phyloP scores from a whole-genome alignment of 2,113 vertebrate species.

The Ophiodon elongatus region DNA sequence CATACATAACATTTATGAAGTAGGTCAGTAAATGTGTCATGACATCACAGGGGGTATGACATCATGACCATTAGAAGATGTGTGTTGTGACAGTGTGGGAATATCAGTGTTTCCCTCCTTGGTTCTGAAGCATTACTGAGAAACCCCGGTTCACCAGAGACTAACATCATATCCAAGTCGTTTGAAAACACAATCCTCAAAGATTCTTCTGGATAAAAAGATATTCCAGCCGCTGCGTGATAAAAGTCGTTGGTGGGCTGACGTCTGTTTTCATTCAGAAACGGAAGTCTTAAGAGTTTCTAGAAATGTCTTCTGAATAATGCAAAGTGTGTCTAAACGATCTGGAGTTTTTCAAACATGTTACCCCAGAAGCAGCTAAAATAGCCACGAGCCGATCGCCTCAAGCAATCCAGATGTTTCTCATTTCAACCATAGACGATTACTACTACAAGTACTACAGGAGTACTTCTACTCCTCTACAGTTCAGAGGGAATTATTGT shows the following conservation, averaged over 20 bases:
- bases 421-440: neutral
- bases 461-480: neutral
- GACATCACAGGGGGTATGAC: neutral
- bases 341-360: neutral
- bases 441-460: neutral
- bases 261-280: neutral
- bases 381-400: neutral
- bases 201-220: neutral
- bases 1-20: slow-evolving; percentile 9
- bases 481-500: neutral
- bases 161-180: neutral
- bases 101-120: neutral
- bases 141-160: neutral
- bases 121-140: neutral
- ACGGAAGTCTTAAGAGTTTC: too few relatives aligned
- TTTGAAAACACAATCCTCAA: neutral
- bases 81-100: neutral
- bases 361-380: neutral
- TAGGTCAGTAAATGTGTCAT: slow-evolving; percentile 55
- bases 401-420: neutral
- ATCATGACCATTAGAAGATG: neutral
- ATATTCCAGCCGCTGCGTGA: neutral
- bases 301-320: neutral
- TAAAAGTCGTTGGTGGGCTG: too few relatives aligned
- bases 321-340: neutral